Evolutionary conservation across 1,140 invertebrate genomes (phyloP), one percentile per base, ranked within the genome.

Genomic region (Musca domestica): DNA sequence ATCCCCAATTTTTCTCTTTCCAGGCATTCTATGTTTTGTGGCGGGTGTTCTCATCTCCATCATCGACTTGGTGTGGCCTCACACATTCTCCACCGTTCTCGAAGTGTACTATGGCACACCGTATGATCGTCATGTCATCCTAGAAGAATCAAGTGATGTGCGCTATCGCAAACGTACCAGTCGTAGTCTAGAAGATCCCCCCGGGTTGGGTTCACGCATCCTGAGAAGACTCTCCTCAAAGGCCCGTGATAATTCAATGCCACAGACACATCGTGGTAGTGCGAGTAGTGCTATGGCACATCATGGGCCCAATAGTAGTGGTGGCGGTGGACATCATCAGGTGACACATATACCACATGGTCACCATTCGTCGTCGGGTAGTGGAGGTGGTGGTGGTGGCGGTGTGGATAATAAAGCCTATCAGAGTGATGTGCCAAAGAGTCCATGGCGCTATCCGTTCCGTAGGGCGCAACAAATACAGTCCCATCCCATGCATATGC

Each of bases 71-170:
- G 87, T 95, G 27, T 95, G 91, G 83, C 95, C 95, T 9, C 92
- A 96, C 81, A 90, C 90, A 73, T 97, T 96, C 83, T 95, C 94
- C 14, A 96, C 94, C 0, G 92, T 96, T 64, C 82, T 97, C 48
- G 95, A 97, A 79, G 93, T 97, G 15, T 94, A 97, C 82, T 96
- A 95, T 76, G 94, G 95, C 75, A 96, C 95, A 1, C 95, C 95
- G 0, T 96, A 95, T 71, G 94, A 96, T 79, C 84, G 93, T 34
- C 94, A 96, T 78, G 92, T 95, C 19, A 94, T 95, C 20, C 92
- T 95, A 56, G 92, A 95, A 73, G 93, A 95, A 78, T 94, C 92
- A 72, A 89, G 91, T 73, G 90, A 92, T 71, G 90, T 87, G n/a
- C 85, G 88, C 81, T 84, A 86, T 84, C 81, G 87, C 78, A 85